phyloP scores from a whole-genome alignment of 2,888 invertebrate species.

The Hypolimnas misippus region DNA sequence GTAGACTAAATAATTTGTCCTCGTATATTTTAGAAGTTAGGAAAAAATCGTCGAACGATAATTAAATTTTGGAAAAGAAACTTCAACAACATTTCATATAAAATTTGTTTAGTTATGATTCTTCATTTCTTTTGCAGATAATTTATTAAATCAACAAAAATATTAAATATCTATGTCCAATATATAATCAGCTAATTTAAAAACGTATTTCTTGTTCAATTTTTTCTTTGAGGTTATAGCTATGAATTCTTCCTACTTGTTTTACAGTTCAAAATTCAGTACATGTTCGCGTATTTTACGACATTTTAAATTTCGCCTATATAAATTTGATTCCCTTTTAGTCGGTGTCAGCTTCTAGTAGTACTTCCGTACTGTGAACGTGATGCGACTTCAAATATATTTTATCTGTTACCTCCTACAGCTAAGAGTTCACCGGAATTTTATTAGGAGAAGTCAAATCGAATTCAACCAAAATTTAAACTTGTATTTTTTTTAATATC shows the following conservation, averaged over 20 bases:
- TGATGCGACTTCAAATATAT: constrained; percentile 22
- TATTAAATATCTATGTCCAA: too few species aligned
- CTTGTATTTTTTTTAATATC: background rate
- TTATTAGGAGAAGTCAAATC: background rate
- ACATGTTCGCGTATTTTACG: background rate
- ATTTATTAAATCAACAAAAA: too few species aligned
- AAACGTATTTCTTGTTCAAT: too few species aligned
- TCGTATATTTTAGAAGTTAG: too few species aligned
- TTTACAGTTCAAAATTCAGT: constrained; percentile 6
- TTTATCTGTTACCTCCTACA: constrained; percentile 18
- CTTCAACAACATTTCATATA: too few species aligned
- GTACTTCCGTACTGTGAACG: constrained; percentile 23
- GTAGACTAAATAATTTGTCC: too few species aligned
- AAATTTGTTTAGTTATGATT: too few species aligned
- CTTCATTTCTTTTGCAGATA: too few species aligned
- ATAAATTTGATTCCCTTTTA: constrained; percentile 17
- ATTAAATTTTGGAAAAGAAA: too few species aligned
- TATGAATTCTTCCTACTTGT: background rate
- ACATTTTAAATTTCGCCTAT: background rate
- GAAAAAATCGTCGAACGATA: too few species aligned
- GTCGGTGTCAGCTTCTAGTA: constrained; percentile 26
- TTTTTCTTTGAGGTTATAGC: too few species aligned
- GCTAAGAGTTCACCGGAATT: constrained; percentile 11
- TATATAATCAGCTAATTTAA: too few species aligned
- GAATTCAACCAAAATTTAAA: background rate